Evolutionary conservation across 2,113 vertebrate genomes (phyloP).

Genomic region (Hypanus sabinus): DNA sequence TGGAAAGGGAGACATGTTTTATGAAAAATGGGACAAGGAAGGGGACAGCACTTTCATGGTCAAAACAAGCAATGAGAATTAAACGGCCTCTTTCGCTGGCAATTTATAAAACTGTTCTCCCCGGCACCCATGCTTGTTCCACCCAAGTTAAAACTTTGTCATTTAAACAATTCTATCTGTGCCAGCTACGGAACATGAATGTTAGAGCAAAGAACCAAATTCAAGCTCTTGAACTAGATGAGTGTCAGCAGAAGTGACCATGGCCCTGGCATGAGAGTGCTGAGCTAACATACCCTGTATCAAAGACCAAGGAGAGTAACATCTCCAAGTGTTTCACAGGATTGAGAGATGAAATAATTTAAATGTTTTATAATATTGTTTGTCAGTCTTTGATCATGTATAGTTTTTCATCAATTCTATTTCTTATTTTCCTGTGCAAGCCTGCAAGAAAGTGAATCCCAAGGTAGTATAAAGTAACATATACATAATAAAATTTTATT

Average conservation of each 20-base stretch:
- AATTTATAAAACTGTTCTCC: background rate
- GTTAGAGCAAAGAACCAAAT: background rate
- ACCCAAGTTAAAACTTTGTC: background rate
- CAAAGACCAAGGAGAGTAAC: background rate
- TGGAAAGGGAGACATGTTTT: background rate
- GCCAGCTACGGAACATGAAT: background rate
- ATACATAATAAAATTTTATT: too few species aligned
- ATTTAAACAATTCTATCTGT: background rate
- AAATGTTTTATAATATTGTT: background rate
- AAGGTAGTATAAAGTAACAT: too few species aligned
- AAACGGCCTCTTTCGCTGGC: background rate
- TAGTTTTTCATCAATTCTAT: too few species aligned
- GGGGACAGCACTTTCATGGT: background rate
- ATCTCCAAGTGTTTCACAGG: background rate
- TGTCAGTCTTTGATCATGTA: too few species aligned
- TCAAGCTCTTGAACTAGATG: background rate
- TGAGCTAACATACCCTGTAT: background rate
- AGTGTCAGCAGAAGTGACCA: background rate
- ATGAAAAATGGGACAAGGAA: background rate
- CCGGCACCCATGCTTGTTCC: background rate
- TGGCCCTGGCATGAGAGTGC: background rate
- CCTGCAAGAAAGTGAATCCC: too few species aligned
- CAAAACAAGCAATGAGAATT: background rate
- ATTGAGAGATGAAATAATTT: background rate
- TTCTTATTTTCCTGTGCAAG: too few species aligned